Evolutionary conservation across 2,888 invertebrate species (phyloP).

Genomic region (Leptinotarsa haldemani): DNA sequence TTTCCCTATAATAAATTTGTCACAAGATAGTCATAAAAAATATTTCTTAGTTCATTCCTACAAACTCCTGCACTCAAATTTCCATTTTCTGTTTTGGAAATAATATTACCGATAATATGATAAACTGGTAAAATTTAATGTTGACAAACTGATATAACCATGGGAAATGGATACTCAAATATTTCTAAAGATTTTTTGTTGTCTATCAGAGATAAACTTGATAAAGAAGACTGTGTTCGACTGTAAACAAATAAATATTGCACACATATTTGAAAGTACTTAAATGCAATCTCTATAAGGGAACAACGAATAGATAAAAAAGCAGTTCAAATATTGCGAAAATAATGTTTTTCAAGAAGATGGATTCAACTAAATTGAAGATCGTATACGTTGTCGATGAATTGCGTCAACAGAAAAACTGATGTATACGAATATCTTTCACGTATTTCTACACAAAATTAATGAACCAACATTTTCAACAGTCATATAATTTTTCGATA

Average conservation of each 20-base stretch:
- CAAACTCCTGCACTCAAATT: too few relatives aligned
- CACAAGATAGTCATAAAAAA: background rate
- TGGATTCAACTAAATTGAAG: background rate
- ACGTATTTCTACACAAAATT: too few relatives aligned
- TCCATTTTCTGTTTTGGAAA: background rate
- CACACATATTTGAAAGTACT: constrained; percentile 35
- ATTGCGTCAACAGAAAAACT: too few relatives aligned
- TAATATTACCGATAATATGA: background rate
- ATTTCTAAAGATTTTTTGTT: constrained; percentile 28
- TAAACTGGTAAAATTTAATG: background rate
- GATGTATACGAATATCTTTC: too few relatives aligned
- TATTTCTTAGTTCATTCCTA: too few relatives aligned
- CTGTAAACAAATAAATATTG: constrained; percentile 31
- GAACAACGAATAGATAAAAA: constrained; percentile 35
- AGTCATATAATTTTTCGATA: too few relatives aligned
- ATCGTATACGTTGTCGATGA: background rate
- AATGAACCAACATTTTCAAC: too few relatives aligned
- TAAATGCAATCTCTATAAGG: constrained; percentile 28
- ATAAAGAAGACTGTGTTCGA: constrained; percentile 31
- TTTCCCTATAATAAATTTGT: background rate
- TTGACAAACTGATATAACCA: constrained; percentile 4
- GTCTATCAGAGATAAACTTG: constrained; percentile 33
- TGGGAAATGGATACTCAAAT: constrained; percentile 14
- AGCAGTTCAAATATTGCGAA: constrained; percentile 24
- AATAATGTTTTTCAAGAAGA: constrained; percentile 16